Base-by-base conservation (phyloP, 2,113 vertebrate genomes). In the Girardinichthys multiradiatus region DNA sequence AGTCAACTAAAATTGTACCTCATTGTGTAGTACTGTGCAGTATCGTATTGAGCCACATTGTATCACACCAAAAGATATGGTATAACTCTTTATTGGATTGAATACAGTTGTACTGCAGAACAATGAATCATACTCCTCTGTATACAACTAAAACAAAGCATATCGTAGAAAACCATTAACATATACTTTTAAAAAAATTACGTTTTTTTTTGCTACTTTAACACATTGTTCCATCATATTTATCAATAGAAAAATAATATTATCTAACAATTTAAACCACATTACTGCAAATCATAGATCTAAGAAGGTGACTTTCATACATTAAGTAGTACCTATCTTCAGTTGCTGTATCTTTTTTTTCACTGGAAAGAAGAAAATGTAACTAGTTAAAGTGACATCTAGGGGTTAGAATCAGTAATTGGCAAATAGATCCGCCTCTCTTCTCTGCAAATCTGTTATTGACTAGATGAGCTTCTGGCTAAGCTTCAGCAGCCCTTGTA, bases 391-490 rank as follows among this genome's bases (percentile, higher is more conserved):
- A 30, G 39, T 29, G 42, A 57, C 68, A 73, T 27, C n/a, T 68
- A 59, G 74, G 57, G 64, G 82, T 74, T 58, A 28, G 60, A 78
- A 68, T 62, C 63, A 82, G 54, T 84, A 74, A 73, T 72, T 58
- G 11, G 11, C 21, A 57, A 71, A 69, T 58, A 14, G 75, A 78
- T 77, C 72, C 39, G 14, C 79, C 71, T 58, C 54, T 58, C 74
- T 72, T 69, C 74, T 37, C 76, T 30, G 59, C 69, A 70, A 57
- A 82, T 75, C 63, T 33, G 15, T 77, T 82, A 85, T 81, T 61
- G 76, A 83, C 67, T 62, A 42, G 15, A 13, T 17, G 70, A 54
- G 72, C 69, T 63, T 61, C 66, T 72, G 29, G 24, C 61, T 62
- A 35, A 76, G 69, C 61, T 59, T 69, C n/a, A 61, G 27, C 59